Evolutionary conservation across 2,797 vertebrate genomes (phyloP), one percentile per base, ranked within the genome.

Genomic region (Argentina silus): DNA sequence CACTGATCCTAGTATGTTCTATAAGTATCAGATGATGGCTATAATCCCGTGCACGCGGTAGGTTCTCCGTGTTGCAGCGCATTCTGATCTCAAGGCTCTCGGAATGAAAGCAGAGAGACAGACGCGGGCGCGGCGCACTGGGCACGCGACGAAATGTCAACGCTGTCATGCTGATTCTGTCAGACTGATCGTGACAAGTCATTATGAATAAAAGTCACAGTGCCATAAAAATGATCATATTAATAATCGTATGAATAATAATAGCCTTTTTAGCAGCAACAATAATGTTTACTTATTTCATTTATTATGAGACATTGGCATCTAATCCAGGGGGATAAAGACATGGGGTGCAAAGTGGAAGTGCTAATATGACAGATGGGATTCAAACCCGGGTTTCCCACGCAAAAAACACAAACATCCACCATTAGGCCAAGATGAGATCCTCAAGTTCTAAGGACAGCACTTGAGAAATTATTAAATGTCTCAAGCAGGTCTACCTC

Each of bases 101-200:
- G 19, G 45, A 21, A 50, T 14, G 11, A 23, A 50, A 23, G 21
- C 19, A 59, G 56, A n/a, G n/a, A n/a, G n/a, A n/a, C n/a, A 9
- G 55, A 57, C 9, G 44, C 55, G 55, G 14, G 45, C 53, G 51
- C 15, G 0, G 60, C 53, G 47, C 51, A 36, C 53, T 7, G 61
- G 27, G 51, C 67, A 53, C 50, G 48, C 27, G 27, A 15, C 17
- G 27, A 12, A 36, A 55, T 69, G 57, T 48, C 19, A 21, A 48
- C n/a, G 56, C 45, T 44, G 70, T 64, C 70, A 63, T 44, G 36
- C 36, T 70, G 3, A 66, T 66, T 66, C 45, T 66, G 64, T 21
- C 56, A 59, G 56, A 3, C 21, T 21, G 21, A 5, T 21, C 23
- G 23, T 23, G 27, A 36, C 27, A 36, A 36, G 12, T 12, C 9